phyloP scores from a whole-genome alignment of 2,888 invertebrate species.

The Asteroscopus sphinx region DNA sequence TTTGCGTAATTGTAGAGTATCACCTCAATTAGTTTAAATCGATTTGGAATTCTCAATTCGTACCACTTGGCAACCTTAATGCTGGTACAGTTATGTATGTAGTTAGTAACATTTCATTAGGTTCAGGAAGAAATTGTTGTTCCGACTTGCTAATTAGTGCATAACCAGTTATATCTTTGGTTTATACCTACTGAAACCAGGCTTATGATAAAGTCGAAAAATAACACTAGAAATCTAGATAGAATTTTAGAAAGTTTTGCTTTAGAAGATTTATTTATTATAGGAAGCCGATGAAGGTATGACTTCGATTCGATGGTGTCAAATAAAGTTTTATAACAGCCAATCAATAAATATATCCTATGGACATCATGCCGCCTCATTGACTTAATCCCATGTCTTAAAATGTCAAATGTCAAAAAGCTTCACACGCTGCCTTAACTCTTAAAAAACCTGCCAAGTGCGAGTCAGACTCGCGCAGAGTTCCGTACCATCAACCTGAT shows the following conservation, averaged over 20 bases:
- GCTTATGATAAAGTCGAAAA: background rate
- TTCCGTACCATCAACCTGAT: no score
- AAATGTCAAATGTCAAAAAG: slow-evolving; percentile 38
- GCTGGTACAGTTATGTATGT: slow-evolving; percentile 27
- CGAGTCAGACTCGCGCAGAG: no score
- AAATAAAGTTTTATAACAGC: slow-evolving; percentile 16
- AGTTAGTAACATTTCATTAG: slow-evolving; percentile 9
- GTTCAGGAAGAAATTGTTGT: slow-evolving; percentile 17
- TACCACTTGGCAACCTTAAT: slow-evolving; percentile 10
- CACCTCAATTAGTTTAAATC: slow-evolving; percentile 27
- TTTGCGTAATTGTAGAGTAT: slow-evolving; percentile 38
- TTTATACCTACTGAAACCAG: background rate
- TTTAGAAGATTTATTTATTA: background rate
- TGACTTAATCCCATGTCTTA: slow-evolving; percentile 21
- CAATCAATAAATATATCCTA: slow-evolving; percentile 1
- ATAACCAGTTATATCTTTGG: slow-evolving; percentile 10
- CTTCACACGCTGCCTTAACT: slow-evolving; percentile 32
- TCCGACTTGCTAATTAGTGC: slow-evolving; percentile 20
- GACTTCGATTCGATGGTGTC: slow-evolving; percentile 6
- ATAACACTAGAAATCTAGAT: slow-evolving; percentile 17
- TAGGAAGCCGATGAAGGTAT: no score
- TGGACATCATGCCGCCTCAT: slow-evolving; percentile 6
- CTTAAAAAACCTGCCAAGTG: no score
- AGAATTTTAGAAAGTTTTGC: slow-evolving; percentile 25
- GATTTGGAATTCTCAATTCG: slow-evolving; percentile 42